Conservation (phyloP, 2,797 vertebrate species). For the Heteromormyrus szaboi region DNA sequence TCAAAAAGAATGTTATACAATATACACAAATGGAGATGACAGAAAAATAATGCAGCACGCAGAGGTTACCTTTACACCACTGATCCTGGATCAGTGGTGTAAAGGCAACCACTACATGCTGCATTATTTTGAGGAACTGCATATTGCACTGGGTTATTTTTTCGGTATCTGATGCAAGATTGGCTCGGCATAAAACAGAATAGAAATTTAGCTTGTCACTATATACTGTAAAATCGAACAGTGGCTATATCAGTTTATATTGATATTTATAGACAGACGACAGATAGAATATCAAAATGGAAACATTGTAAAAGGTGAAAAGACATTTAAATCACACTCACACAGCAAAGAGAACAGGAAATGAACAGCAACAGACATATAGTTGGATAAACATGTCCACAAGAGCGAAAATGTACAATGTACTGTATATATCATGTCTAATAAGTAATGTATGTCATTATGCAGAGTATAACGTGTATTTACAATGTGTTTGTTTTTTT, state of each 20-base stretch:
- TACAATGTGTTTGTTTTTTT: background rate
- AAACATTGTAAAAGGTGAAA: background rate
- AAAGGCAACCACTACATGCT: too few species aligned
- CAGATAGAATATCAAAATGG: background rate
- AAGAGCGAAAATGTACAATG: background rate
- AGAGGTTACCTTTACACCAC: background rate
- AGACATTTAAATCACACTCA: background rate
- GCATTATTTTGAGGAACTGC: background rate
- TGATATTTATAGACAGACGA: background rate
- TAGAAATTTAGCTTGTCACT: background rate
- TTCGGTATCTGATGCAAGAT: background rate
- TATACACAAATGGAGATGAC: background rate
- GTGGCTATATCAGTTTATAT: background rate
- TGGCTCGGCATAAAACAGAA: background rate
- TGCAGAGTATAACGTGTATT: background rate
- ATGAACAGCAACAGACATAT: background rate
- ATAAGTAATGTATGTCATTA: background rate
- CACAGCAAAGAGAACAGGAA: background rate
- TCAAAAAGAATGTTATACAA: background rate
- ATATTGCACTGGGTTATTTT: background rate
- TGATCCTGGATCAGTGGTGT: background rate
- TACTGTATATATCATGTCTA: background rate
- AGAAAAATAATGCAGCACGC: background rate
- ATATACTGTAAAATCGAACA: background rate
- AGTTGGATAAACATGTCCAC: background rate